Base-by-base conservation (phyloP, 2,888 invertebrate species). In the Oasisia sp. region DNA sequence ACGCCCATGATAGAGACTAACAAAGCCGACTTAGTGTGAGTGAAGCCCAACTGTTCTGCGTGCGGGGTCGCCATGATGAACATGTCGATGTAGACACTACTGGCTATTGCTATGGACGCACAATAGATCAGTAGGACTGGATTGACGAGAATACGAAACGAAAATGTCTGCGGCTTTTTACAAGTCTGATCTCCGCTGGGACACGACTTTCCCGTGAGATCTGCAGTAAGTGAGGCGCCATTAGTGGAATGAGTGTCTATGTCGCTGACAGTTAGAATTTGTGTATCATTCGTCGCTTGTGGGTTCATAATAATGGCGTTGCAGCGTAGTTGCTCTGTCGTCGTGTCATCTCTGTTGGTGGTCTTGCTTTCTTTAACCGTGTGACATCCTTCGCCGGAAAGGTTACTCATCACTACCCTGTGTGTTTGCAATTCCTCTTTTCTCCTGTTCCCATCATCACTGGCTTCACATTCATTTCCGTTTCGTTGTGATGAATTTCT, bases 81-180 rank as follows among this genome's bases (percentile, higher is more conserved):
- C 95, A 98, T 97, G 95, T 98, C 98, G 0, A 98, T 98, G 5
- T 98, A 98, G 19, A 98, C 98, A 32, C 98, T 97, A 0, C 98
- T 98, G 97, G 98, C 98, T 2, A 98, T 97, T 0, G 97, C 97
- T 14, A 98, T 98, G 0, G 98, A 98, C 2, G 97, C 97, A 93
- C 97, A 97, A 96, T 98, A 97, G 94, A 98, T 96, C 9, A 98
- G 97, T 95, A 98, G 98, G 7, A 97, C 97, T 94, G 97, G 97
- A 90, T 98, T 97, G 94, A 97, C 97, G 58, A 98, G 96, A 3
- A 98, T 96, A 0, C 97, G 97, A 11, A 98, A 97, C 95, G 98
- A 98, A 93, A 98, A 98, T 50, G 50, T 1, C 38, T 89, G 7
- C 27, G n/a, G 1, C 7, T 58, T 14, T n/a, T 12, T 91, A 89